Percentiles rank a stretch among this genome's conserved stretches.
These are phyloP conservation scores for Ochropleura leucogaster DNA, from an alignment of 2,888 invertebrate genomes.

Conservation along the genomic window DNA sequence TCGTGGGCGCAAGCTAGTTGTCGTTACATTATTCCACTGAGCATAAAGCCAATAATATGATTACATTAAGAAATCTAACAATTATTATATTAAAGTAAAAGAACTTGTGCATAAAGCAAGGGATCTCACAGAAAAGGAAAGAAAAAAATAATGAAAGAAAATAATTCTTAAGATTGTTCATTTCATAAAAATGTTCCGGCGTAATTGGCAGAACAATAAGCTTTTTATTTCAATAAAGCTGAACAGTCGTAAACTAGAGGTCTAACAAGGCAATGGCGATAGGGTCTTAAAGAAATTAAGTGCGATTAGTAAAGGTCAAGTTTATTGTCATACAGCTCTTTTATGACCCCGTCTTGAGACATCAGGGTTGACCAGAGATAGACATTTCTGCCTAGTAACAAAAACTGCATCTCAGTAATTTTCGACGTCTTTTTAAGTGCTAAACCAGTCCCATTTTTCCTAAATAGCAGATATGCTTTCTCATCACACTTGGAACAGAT, in stretches of 20 bases:
- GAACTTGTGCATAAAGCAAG: not conserved
- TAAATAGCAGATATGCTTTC: too few species aligned
- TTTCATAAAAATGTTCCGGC: not conserved
- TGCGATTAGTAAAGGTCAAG: conserved; percentile 62
- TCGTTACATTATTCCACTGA: too few species aligned
- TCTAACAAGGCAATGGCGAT: conserved; percentile 44
- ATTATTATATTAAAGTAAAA: not conserved
- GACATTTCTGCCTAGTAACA: not conserved
- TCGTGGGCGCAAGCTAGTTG: too few species aligned
- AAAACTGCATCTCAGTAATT: too few species aligned
- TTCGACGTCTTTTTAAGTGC: too few species aligned
- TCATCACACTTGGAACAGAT: too few species aligned
- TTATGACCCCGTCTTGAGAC: conserved; percentile 38
- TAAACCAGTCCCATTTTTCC: too few species aligned
- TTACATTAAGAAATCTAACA: not conserved
- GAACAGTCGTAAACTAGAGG: conserved; percentile 46
- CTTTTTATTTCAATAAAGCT: conserved; percentile 39
- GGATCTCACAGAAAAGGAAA: not conserved
- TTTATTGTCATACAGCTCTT: conserved; percentile 44
- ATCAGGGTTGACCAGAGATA: conserved; percentile 15
- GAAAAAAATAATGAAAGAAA: not conserved
- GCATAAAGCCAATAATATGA: not conserved
- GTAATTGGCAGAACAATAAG: conserved; percentile 16
- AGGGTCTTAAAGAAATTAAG: conserved; percentile 44
- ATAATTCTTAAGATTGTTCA: not conserved